phyloP scores from a whole-genome alignment of 2,113 vertebrate genomes.

The Atherinomorus stipes region DNA sequence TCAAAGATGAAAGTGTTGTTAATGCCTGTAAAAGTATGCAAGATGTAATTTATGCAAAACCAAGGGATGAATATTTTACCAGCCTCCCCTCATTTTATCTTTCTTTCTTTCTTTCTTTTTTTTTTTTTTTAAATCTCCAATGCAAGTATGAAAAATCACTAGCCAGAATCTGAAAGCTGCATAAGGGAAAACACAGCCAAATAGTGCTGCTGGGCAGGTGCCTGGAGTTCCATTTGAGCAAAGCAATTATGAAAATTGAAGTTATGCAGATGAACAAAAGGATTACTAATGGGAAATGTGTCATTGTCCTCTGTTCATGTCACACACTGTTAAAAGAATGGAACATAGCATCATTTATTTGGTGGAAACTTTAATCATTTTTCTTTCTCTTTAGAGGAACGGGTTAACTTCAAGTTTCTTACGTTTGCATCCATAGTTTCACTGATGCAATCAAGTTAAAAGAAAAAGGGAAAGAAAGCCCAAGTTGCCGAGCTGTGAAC shows the following conservation, averaged over 20 bases:
- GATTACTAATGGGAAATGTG: constrained; percentile 66
- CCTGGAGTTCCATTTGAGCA: constrained; percentile 73
- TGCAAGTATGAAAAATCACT: constrained; percentile 64
- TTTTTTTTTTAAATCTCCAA: constrained; percentile 21
- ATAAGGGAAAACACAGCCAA: constrained; percentile 56
- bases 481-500: constrained; percentile 9
- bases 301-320: constrained; percentile 46
- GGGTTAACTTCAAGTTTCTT: neutral
- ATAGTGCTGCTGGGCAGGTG: constrained; percentile 74
- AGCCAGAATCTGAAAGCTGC: constrained; percentile 62
- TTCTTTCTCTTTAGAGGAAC: neutral
- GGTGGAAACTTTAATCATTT: constrained; percentile 14
- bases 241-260: constrained; percentile 77
- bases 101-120: constrained; percentile 12
- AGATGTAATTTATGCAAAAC: constrained; percentile 67
- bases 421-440: constrained; percentile 7
- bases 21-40: constrained; percentile 60
- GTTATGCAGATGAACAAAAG: constrained; percentile 76
- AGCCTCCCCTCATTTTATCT: constrained; percentile 15
- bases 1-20: constrained; percentile 53
- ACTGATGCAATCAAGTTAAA: constrained; percentile 29
- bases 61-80: constrained; percentile 67
- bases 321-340: constrained; percentile 32
- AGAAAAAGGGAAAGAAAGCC: constrained; percentile 17
- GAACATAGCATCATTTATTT: constrained; percentile 23